Conservation (phyloP, 2,888 invertebrate genomes). For the Campoplex nolae region DNA sequence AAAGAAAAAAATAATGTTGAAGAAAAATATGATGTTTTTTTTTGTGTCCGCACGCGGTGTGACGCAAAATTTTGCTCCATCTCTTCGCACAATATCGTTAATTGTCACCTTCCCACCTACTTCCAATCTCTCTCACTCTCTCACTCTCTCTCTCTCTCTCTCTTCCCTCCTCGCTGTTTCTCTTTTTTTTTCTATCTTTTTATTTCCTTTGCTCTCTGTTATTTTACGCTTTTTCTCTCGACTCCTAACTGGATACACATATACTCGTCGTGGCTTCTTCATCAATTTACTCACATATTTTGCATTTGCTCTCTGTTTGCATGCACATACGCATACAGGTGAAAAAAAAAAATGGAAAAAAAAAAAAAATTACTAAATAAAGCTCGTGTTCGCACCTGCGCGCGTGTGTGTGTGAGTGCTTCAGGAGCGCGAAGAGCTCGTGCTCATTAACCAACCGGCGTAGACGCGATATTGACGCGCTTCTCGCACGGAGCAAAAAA, state of each 20-base stretch:
- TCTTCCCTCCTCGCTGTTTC: conserved; percentile 25
- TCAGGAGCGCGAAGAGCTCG: not conserved
- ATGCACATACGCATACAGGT: conserved; percentile 15
- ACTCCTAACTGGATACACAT: not conserved
- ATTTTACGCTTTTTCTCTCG: conserved; percentile 2
- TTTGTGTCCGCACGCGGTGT: not conserved
- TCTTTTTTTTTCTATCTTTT: not conserved
- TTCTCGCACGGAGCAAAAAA: not conserved
- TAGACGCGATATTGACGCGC: conserved; percentile 26
- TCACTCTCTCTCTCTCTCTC: conserved; percentile 48
- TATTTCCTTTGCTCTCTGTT: conserved; percentile 51
- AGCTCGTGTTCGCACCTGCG: not conserved
- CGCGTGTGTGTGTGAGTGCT: not conserved
- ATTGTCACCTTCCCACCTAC: conserved; percentile 71
- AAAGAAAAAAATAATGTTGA: not conserved
- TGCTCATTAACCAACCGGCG: conserved; percentile 24
- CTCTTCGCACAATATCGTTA: conserved; percentile 74
- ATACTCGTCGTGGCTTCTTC: not conserved
- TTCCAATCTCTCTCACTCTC: conserved; percentile 65
- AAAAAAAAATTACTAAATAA: not conserved
- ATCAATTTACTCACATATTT: not conserved
- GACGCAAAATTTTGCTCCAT: conserved; percentile 73
- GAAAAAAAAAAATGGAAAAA: conserved; percentile 6
- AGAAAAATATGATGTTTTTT: not conserved
- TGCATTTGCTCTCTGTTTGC: conserved; percentile 13